A percentile compares a stretch with the other conserved stretches of the same genome.
Evolutionary conservation across 2,113 vertebrate species (phyloP).

Genomic region (Sinocyclocheilus anshuiensis): DNA sequence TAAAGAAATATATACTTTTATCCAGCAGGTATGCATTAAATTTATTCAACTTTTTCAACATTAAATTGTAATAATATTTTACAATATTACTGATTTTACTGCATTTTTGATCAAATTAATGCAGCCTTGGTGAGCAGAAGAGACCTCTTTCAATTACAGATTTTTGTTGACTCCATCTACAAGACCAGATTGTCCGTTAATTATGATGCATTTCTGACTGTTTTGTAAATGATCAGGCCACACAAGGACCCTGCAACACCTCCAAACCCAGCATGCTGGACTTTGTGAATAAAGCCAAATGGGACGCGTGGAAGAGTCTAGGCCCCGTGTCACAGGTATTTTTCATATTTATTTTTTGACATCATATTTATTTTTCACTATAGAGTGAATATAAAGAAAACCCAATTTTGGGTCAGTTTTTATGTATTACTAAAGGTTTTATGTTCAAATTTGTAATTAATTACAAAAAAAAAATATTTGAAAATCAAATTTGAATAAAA

Average conservation of each 20-base stretch:
- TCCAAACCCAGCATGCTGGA: slow-evolving; percentile 89
- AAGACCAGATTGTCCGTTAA: background rate
- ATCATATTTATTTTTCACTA: background rate
- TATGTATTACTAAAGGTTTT: background rate
- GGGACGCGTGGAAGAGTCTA: slow-evolving; percentile 89
- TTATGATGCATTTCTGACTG: background rate
- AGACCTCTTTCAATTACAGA: background rate
- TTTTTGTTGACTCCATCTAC: background rate
- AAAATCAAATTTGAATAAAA: too few relatives aligned
- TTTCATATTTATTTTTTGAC: background rate
- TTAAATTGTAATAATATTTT: background rate
- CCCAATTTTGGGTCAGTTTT: background rate
- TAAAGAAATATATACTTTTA: background rate
- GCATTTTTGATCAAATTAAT: background rate
- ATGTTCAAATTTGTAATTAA: background rate
- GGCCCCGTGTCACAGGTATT: slow-evolving; percentile 80
- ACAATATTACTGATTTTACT: background rate
- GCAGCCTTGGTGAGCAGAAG: background rate
- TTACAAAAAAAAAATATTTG: background rate
- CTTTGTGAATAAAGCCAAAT: slow-evolving; percentile 90
- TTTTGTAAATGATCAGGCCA: slow-evolving; percentile 75
- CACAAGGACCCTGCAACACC: slow-evolving; percentile 83
- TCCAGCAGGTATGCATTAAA: background rate
- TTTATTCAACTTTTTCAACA: background rate
- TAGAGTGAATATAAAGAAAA: background rate